Conservation (phyloP, 2,888 invertebrate species). For the Pharmacophagus antenor region DNA sequence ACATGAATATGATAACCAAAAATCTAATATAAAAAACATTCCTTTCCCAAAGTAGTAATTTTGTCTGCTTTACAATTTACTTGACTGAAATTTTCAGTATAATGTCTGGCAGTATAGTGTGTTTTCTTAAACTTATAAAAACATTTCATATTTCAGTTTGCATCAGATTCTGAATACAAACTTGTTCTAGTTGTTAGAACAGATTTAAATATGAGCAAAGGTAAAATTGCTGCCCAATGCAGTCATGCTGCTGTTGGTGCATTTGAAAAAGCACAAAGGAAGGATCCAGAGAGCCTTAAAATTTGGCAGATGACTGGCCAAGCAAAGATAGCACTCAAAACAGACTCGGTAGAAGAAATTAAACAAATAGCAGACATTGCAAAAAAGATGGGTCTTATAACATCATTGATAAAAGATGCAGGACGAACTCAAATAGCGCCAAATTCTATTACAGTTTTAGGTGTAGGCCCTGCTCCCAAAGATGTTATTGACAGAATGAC, state of each 20-base stretch:
- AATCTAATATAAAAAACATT: too few species aligned
- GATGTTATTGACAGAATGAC: slow-evolving; percentile 89
- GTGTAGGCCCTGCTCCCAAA: slow-evolving; percentile 94
- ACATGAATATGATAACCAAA: too few species aligned
- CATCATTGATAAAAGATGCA: slow-evolving; percentile 91
- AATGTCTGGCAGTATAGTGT: too few species aligned
- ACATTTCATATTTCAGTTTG: slow-evolving; percentile 54
- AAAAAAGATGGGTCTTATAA: slow-evolving; percentile 84
- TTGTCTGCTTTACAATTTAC: too few species aligned
- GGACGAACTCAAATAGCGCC: slow-evolving; percentile 95
- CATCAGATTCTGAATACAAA: slow-evolving; percentile 83
- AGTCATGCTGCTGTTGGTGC: slow-evolving; percentile 96
- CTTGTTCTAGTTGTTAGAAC: slow-evolving; percentile 92
- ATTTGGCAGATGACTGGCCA: slow-evolving; percentile 86
- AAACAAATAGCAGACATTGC: slow-evolving; percentile 86
- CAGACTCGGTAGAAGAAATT: slow-evolving; percentile 88
- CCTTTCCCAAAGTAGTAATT: too few species aligned
- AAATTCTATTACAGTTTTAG: slow-evolving; percentile 94
- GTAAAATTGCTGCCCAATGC: slow-evolving; percentile 96
- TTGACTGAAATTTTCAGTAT: too few species aligned
- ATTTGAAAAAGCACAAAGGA: slow-evolving; percentile 85
- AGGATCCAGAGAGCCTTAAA: slow-evolving; percentile 81
- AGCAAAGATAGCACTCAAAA: slow-evolving; percentile 92
- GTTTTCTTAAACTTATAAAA: too few species aligned
- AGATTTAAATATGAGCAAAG: slow-evolving; percentile 96